phyloP scores from a whole-genome alignment of 2,113 vertebrate genomes.

The Semicossyphus pulcher region DNA sequence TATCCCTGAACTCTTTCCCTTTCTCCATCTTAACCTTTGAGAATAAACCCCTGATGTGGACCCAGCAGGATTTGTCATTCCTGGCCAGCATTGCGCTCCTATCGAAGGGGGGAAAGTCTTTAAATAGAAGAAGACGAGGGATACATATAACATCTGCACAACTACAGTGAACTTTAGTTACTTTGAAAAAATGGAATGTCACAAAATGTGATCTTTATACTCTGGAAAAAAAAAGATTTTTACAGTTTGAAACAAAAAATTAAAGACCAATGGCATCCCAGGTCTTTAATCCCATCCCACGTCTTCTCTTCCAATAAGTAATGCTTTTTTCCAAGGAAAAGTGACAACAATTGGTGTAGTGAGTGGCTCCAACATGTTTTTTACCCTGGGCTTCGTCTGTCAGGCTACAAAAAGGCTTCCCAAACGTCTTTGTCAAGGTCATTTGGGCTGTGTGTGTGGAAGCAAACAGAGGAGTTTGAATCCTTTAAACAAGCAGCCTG shows the following conservation, averaged over 20 bases:
- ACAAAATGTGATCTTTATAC: background rate
- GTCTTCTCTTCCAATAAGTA: no score
- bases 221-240: background rate
- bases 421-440: background rate
- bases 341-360: no score
- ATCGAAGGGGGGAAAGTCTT: background rate
- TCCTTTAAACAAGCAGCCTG: no score
- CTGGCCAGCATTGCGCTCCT: background rate
- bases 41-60: background rate
- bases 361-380: no score
- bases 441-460: background rate
- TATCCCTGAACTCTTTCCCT: background rate
- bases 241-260: background rate
- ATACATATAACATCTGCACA: no score
- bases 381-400: background rate
- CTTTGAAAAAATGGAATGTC: no score
- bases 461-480: no score
- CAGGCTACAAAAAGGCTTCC: background rate
- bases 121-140: background rate
- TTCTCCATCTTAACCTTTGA: slow-evolving; percentile 3
- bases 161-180: no score
- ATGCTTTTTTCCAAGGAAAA: no score
- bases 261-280: no score
- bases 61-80: background rate
- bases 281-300: no score